Evolutionary conservation across 2,888 invertebrate genomes (phyloP).

Genomic region (Lissonota sp.): DNA sequence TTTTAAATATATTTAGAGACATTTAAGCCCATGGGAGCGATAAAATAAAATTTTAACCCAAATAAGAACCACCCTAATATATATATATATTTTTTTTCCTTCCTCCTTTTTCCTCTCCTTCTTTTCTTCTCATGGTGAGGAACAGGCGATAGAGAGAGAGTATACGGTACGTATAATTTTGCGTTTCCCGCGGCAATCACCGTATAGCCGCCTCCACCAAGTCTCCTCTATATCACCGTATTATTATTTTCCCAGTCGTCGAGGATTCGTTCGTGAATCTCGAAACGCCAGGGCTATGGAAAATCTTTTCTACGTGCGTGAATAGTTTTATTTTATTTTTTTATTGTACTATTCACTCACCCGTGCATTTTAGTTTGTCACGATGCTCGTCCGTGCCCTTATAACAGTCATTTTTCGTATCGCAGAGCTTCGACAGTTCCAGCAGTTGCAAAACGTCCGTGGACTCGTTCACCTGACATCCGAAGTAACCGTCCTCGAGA

Average conservation of each 20-base stretch:
- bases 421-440: conserved; percentile 97
- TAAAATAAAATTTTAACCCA: too few relatives aligned
- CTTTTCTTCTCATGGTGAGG: conserved; percentile 48
- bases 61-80: too few relatives aligned
- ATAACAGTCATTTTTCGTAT: conserved; percentile 95
- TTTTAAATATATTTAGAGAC: too few relatives aligned
- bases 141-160: conserved; percentile 7
- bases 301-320: conserved; percentile 1
- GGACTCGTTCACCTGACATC: conserved; percentile 98
- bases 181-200: conserved; percentile 65
- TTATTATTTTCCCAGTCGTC: conserved; percentile 26
- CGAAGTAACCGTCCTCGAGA: conserved; percentile 98
- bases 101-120: conserved; percentile 9
- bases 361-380: conserved; percentile 96
- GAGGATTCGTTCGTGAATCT: conserved; percentile 16
- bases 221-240: conserved; percentile 35
- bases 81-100: conserved; percentile 15
- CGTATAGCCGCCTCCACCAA: conserved; percentile 49
- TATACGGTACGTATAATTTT: conserved; percentile 60
- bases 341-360: conserved; percentile 85
- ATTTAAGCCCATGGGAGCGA: too few relatives aligned
- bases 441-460: conserved; percentile 97
- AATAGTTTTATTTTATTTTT: neutral
- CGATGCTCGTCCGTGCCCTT: conserved; percentile 96
- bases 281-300: neutral